A percentile compares a stretch with the other conserved stretches of the same genome.
Conservation (phyloP, 2,797 vertebrate genomes). For the Coreius guichenoti region DNA sequence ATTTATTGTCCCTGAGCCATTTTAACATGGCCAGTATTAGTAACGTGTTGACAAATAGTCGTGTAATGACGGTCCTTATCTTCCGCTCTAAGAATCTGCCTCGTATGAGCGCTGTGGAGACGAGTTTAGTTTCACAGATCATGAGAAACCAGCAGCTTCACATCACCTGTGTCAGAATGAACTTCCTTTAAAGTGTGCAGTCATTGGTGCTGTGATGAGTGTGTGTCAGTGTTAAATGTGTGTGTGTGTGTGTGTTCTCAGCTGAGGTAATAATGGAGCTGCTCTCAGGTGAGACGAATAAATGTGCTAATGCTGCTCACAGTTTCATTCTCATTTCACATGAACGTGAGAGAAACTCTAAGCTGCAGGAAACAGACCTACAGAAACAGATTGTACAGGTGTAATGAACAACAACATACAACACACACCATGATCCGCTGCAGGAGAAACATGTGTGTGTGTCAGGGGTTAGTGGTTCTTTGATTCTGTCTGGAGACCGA, state of each 20-base stretch:
- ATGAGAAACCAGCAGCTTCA: not conserved
- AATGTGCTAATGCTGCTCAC: conserved; percentile 49
- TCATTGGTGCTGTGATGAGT: conserved; percentile 42
- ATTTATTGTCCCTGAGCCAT: conserved; percentile 34
- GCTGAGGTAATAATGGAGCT: conserved; percentile 86
- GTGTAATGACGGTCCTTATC: conserved; percentile 33
- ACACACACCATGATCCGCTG: conserved; percentile 19
- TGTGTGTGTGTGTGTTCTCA: conserved; percentile 72
- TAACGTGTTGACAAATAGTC: conserved; percentile 63
- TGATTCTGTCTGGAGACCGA: conserved; percentile 33
- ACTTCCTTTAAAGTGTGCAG: not conserved
- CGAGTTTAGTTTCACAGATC: not conserved
- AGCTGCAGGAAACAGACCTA: conserved; percentile 19
- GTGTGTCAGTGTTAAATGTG: conserved; percentile 60
- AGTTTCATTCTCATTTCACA: conserved; percentile 12
- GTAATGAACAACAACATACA: conserved; percentile 20
- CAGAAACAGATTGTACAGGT: conserved; percentile 28
- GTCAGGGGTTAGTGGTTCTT: conserved; percentile 32
- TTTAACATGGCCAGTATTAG: conserved; percentile 24
- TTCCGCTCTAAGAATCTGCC: conserved; percentile 15
- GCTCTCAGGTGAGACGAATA: conserved; percentile 77
- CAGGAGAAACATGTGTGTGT: conserved; percentile 9
- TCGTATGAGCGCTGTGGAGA: not conserved
- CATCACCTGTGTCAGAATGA: conserved; percentile 16
- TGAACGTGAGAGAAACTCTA: conserved; percentile 25